phyloP scores from a whole-genome alignment of 2,888 invertebrate species.

The Zootermopsis nevadensis region DNA sequence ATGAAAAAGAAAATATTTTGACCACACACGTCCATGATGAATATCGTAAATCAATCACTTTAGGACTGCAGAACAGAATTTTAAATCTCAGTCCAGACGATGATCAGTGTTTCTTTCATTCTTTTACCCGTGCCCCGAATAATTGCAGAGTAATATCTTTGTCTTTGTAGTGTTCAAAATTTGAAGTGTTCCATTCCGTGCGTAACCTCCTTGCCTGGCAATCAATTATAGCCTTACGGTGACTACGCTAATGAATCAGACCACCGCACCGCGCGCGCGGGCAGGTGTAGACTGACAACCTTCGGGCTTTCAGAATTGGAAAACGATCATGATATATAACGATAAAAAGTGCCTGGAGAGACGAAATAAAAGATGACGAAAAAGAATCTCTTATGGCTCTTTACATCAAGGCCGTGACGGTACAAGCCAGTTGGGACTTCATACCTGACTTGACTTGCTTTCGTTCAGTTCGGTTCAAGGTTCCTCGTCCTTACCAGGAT shows the following conservation, averaged over 20 bases:
- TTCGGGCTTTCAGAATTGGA: constrained; percentile 9
- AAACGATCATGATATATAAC: constrained; percentile 13
- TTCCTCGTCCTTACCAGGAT: constrained; percentile 10
- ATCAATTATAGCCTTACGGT: not conserved
- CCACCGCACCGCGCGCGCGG: too few relatives aligned
- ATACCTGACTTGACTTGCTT: not conserved
- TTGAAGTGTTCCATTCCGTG: not conserved
- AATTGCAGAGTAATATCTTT: not conserved
- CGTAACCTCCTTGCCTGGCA: not conserved
- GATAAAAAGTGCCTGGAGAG: not conserved
- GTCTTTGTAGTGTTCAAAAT: not conserved
- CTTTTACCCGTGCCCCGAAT: not conserved
- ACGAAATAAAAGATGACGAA: not conserved
- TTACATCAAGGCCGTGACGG: not conserved
- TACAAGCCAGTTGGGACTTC: not conserved
- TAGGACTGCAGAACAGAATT: too few relatives aligned
- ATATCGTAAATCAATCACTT: too few relatives aligned
- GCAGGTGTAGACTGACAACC: constrained; percentile 9
- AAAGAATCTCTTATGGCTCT: not conserved
- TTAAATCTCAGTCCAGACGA: too few relatives aligned
- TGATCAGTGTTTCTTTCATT: too few relatives aligned
- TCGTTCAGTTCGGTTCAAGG: constrained; percentile 5
- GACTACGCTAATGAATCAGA: not conserved
- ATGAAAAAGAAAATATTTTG: too few relatives aligned
- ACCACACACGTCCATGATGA: too few relatives aligned